Conservation (phyloP, 2,113 vertebrate genomes). For the Mus pahari region DNA sequence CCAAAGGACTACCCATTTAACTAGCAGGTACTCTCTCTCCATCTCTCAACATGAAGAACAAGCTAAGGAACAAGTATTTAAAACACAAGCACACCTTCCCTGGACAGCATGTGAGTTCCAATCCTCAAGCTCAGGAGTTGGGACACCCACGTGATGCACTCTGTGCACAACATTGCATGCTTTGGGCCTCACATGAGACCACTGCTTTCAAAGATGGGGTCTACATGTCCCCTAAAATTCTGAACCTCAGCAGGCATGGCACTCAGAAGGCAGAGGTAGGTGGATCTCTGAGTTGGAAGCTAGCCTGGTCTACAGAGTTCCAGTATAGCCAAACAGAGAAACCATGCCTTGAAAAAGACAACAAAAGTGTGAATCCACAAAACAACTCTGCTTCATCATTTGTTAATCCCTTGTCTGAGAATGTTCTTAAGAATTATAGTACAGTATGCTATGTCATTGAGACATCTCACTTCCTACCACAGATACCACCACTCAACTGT, state of each 20-base stretch:
- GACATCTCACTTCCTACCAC: neutral
- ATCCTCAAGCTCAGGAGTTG: neutral
- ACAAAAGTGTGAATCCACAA: neutral
- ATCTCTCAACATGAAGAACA: neutral
- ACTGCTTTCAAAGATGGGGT: neutral
- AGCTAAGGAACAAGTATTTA: neutral
- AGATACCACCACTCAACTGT: constrained; percentile 15
- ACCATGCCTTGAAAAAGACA: neutral
- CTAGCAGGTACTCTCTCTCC: neutral
- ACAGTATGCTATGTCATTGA: neutral
- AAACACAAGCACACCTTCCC: neutral
- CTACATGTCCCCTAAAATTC: neutral
- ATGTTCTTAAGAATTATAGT: neutral
- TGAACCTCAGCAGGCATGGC: neutral
- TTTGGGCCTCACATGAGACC: neutral
- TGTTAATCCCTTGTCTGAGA: neutral
- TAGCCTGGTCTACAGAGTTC: neutral
- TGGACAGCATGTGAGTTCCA: neutral
- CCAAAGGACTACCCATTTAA: neutral
- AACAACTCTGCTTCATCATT: neutral
- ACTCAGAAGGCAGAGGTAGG: neutral
- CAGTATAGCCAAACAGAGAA: neutral
- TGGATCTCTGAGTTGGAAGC: neutral
- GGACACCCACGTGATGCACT: neutral
- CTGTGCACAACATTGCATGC: neutral